These are phyloP conservation scores for Maniola hyperantus DNA, from an alignment of 2,888 invertebrate genomes.

Conservation along the genomic window DNA sequence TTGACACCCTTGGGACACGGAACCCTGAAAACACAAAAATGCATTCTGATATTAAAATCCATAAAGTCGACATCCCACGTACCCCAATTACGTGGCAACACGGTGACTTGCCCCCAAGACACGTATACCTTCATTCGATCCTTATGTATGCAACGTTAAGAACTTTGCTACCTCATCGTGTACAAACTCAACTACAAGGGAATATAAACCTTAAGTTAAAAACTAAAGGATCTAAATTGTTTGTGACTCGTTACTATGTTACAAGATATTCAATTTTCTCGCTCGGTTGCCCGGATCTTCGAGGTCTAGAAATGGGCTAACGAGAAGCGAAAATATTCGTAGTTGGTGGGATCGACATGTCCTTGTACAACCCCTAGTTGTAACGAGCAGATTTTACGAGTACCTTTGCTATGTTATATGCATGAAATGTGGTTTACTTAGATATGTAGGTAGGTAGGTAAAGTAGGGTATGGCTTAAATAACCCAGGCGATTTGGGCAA, in stretches of 20 bases:
- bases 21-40: too few relatives aligned
- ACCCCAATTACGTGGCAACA: constrained; percentile 18
- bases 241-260: constrained; percentile 21
- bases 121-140: constrained; percentile 22
- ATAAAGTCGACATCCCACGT: background rate
- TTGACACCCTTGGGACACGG: too few relatives aligned
- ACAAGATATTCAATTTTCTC: constrained; percentile 52
- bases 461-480: too few relatives aligned
- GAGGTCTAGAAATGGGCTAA: constrained; percentile 29
- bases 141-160: constrained; percentile 26
- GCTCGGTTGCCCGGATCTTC: constrained; percentile 40
- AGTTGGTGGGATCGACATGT: constrained; percentile 16
- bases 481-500: too few relatives aligned
- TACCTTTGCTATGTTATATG: constrained; percentile 7
- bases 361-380: constrained; percentile 19
- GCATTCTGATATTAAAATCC: too few relatives aligned
- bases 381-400: constrained; percentile 22
- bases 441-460: background rate
- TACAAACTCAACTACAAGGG: background rate
- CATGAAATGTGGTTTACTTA: constrained; percentile 2
- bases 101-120: constrained; percentile 17
- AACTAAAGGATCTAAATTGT: background rate
- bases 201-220: background rate
- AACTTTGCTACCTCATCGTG: constrained; percentile 26
- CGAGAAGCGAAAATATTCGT: constrained; percentile 21